Percentiles rank a stretch among this genome's conserved stretches.
Evolutionary conservation across 2,888 invertebrate genomes (phyloP).

Genomic region (Siphonodentalium dalli): DNA sequence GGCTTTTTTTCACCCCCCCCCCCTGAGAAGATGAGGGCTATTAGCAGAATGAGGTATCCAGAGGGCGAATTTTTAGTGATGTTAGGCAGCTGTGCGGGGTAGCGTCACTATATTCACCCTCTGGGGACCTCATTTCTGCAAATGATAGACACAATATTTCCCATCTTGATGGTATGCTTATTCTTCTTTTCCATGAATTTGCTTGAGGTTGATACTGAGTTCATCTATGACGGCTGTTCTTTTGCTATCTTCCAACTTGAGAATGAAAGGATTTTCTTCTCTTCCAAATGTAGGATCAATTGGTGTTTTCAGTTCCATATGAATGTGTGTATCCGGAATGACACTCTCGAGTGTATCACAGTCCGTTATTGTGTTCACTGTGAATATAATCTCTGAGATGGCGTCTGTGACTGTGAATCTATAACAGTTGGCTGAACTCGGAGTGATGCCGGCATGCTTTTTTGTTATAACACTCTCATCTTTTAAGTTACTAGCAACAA

Average conservation of each 20-base stretch:
- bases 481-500: conserved; percentile 36
- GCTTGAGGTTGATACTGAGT: conserved; percentile 45
- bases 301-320: conserved; percentile 35
- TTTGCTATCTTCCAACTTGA: conserved; percentile 50
- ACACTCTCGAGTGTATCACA: conserved; percentile 50
- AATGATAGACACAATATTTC: too few relatives aligned
- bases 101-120: too few relatives aligned
- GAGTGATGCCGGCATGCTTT: conserved; percentile 41
- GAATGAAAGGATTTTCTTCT: conserved; percentile 47
- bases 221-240: conserved; percentile 52
- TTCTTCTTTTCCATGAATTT: too few relatives aligned
- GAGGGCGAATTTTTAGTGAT: too few relatives aligned
- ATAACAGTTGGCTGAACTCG: conserved; percentile 46
- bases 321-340: conserved; percentile 32
- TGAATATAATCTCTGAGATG: conserved; percentile 37
- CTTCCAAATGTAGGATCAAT: conserved; percentile 34
- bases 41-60: too few relatives aligned
- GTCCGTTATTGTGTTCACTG: conserved; percentile 44
- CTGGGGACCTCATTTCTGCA: too few relatives aligned
- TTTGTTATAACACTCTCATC: conserved; percentile 30
- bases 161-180: too few relatives aligned
- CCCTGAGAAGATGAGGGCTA: too few relatives aligned
- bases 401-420: conserved; percentile 47
- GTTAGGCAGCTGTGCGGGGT: too few relatives aligned
- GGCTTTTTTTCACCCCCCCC: too few relatives aligned